Base-by-base conservation (phyloP, 2,888 invertebrate species). In the Metallyticus violacea region DNA sequence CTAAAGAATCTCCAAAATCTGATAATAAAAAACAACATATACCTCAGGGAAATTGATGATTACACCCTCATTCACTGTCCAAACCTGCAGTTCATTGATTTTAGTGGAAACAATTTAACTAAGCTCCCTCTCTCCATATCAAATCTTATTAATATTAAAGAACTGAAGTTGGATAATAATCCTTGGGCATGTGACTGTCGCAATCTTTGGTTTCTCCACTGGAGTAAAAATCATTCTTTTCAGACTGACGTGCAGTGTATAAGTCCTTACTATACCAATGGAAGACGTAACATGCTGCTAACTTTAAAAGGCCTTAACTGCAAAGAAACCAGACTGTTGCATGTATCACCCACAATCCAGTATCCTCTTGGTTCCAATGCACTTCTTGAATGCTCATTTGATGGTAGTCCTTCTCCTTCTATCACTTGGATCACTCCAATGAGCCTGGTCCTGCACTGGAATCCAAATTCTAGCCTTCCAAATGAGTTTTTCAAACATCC, bases 121-220 rank as follows among this genome's bases (percentile, higher is more conserved):
- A 95, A 94, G 90, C 91, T 97, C 89, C 97, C 97, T 28, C 93
- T 94, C 86, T 95, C 96, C 25, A 91, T 98, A 85, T 93, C 94
- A 85, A 93, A 94, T 89, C 92, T 97, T 86, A 92, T 93, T 7
- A 92, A 93, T 82, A 91, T 97, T 86, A 92, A 93, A 89, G 93
- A 94, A 88, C 91, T 97, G 30, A 94, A 94, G 89, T 94, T 97
- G 89, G 93, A 94, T 76, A 94, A 94, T 86, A 98, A 98, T 91
- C 95, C 95, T 30, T 97, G 97, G 95, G 94, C 95, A 26, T 98
- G 98, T 92, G 97, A 97, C 91, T 98, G 98, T 90, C 94, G 96
- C 83, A 96, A 97, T 94, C 94, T 94, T 89, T 97, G 97, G 97
- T 94, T 97, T 89, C 91, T 93, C 1, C 91, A 93, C 22, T 95